Conservation (phyloP, 2,797 vertebrate species). For the Danio tinwini region DNA sequence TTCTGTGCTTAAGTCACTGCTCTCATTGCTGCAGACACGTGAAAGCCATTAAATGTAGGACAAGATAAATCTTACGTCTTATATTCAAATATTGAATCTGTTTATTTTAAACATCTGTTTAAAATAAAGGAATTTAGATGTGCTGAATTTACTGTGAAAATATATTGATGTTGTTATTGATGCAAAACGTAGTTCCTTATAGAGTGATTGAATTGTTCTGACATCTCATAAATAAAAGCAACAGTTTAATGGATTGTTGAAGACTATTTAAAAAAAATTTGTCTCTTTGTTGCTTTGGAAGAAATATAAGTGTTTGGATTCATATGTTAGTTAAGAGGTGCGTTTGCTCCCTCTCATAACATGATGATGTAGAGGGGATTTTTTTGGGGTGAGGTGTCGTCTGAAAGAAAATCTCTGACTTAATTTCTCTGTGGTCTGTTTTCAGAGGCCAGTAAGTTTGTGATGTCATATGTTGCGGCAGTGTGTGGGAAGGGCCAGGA, state of each 20-base stretch:
- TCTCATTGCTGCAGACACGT: slow-evolving; percentile 28
- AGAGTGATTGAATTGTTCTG: neutral
- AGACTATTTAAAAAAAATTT: slow-evolving; percentile 22
- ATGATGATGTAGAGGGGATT: slow-evolving; percentile 69
- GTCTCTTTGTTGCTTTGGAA: slow-evolving; percentile 19
- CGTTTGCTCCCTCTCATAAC: neutral
- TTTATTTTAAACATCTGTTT: too few relatives aligned
- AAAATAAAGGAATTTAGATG: too few relatives aligned
- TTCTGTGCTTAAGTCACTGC: slow-evolving; percentile 30
- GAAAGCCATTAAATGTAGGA: slow-evolving; percentile 41
- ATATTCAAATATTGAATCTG: too few relatives aligned
- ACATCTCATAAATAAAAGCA: slow-evolving; percentile 45
- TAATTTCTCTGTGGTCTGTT: slow-evolving; percentile 59
- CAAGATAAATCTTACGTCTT: slow-evolving; percentile 38
- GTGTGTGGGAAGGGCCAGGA: slow-evolving; percentile 98
- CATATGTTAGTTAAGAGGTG: slow-evolving; percentile 42
- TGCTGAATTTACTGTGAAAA: too few relatives aligned
- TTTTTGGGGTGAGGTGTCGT: slow-evolving; percentile 53
- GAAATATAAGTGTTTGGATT: neutral
- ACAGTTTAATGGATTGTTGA: slow-evolving; percentile 17
- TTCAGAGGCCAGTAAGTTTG: slow-evolving; percentile 98
- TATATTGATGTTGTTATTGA: neutral
- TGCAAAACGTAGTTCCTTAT: slow-evolving; percentile 16
- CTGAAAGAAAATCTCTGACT: slow-evolving; percentile 53
- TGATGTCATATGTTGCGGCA: slow-evolving; percentile 98